Conservation (phyloP, 92 coral and sea anemone genomes). For the Porites lobata region DNA sequence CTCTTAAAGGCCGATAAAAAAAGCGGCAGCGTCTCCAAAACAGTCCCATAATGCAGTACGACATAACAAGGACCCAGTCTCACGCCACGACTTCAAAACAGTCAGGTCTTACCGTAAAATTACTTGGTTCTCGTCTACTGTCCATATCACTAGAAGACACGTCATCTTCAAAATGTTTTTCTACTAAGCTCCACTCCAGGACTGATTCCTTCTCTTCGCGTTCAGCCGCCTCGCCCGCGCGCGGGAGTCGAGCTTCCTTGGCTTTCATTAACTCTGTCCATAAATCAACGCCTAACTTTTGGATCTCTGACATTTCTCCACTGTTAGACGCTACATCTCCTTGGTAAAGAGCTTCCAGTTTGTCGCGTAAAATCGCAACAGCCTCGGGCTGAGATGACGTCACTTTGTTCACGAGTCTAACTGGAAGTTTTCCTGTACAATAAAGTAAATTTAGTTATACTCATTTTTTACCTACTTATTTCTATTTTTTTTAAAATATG, state of each 20-base stretch:
- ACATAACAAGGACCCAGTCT: too few relatives aligned
- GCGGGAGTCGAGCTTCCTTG: slow-evolving; percentile 44
- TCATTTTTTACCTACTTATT: too few relatives aligned
- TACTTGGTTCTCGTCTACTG: background rate
- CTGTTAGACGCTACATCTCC: slow-evolving; percentile 70
- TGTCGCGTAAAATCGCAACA: slow-evolving; percentile 78
- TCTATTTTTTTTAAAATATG: too few relatives aligned
- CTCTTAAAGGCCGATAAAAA: too few relatives aligned
- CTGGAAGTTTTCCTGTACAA: slow-evolving; percentile 86
- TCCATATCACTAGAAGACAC: background rate
- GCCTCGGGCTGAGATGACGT: slow-evolving; percentile 94
- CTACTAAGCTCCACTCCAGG: slow-evolving; percentile 33
- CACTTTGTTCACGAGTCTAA: slow-evolving; percentile 88
- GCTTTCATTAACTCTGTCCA: slow-evolving; percentile 77
- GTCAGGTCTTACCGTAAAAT: slow-evolving; percentile 19
- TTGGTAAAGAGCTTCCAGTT: slow-evolving; percentile 79
- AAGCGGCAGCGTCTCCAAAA: too few relatives aligned
- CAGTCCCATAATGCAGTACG: too few relatives aligned
- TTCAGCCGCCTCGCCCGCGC: slow-evolving; percentile 18
- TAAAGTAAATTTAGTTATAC: background rate
- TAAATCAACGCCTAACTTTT: slow-evolving; percentile 60
- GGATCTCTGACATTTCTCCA: slow-evolving; percentile 55
- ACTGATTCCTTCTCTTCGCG: slow-evolving; percentile 31
- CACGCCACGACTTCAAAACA: background rate
- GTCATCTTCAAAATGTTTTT: slow-evolving; percentile 1